Evolutionary conservation across 2,888 invertebrate genomes (phyloP).

Genomic region (Acanthococcus lagerstroemiae): DNA sequence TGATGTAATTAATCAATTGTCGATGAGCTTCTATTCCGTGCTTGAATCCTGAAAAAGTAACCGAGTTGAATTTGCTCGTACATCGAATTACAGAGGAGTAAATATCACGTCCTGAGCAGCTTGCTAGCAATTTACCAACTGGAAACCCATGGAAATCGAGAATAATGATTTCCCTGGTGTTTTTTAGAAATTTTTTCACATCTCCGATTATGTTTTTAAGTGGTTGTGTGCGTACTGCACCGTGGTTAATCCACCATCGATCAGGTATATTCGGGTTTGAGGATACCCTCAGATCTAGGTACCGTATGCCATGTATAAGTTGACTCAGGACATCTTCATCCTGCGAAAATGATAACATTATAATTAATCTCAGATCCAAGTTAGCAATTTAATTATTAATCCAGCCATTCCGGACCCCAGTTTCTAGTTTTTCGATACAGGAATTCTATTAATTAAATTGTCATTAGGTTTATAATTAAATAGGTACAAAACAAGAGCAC

Average conservation of each 20-base stretch:
- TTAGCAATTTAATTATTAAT: too few species aligned
- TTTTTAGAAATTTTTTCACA: constrained; percentile 47
- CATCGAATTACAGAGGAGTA: background rate
- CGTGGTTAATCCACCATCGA: constrained; percentile 48
- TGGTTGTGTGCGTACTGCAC: constrained; percentile 45
- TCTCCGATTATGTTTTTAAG: constrained; percentile 46
- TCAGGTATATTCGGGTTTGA: constrained; percentile 40
- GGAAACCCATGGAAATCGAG: constrained; percentile 53
- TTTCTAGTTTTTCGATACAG: too few species aligned
- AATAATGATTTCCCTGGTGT: constrained; percentile 51
- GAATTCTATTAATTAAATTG: too few species aligned
- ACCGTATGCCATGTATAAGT: constrained; percentile 40
- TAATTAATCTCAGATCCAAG: too few species aligned
- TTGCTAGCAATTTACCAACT: constrained; percentile 42
- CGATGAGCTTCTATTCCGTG: constrained; percentile 38
- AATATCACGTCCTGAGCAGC: background rate
- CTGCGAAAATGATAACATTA: background rate
- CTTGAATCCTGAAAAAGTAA: background rate
- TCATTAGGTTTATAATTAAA: too few species aligned
- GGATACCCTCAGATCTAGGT: constrained; percentile 52
- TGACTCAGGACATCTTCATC: constrained; percentile 11
- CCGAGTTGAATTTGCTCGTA: too few species aligned
- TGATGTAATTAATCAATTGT: constrained; percentile 42
- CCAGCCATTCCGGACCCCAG: too few species aligned
- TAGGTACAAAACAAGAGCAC: too few species aligned